Evolutionary conservation across 1,140 invertebrate genomes (phyloP), one percentile per base, ranked within the genome.

Genomic region (Brachionus rubens): DNA sequence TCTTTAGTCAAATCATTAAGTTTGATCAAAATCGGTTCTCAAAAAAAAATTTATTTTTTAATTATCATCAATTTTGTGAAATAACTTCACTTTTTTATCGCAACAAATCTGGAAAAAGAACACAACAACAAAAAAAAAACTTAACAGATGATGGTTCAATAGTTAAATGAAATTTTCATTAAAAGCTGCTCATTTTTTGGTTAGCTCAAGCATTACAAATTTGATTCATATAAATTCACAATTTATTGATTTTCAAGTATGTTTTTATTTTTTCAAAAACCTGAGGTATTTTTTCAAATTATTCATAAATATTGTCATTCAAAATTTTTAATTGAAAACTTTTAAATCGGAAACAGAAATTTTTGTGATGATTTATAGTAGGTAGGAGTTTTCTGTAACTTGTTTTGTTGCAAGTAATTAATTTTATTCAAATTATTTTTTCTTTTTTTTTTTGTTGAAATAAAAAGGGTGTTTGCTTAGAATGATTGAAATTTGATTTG

Each of bases 361-460:
- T 43, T 43, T 3, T 7, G 3, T 14, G n/a, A 14, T 62, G 56
- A 65, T 65, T 65, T 41, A 65, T 65, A 36, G 43, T 19, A 59
- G 54, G 30, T 59, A 59, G n/a, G n/a, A n/a, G n/a, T 59, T 26
- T 59, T 59, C 33, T 4, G 30, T 33, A 59, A 12, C 16, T 5
- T 5, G 3, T 33, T 36, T 7, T 28, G n/a, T 59, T 28, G 54
- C 33, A 59, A 59, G 19, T 59, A 59, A 59, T 59, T 59, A 59
- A 59, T 59, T 59, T 65, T 65, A 65, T 65, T 65, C 59, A 65
- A 12, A 65, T 65, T 43, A 46, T 46, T 14, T n/a, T n/a, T n/a
- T 40, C 4, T 6, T 40, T 40, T 40, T 40, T 40, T 40, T 40
- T 40, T n/a, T n/a, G n/a, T n/a, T 36, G 33, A 36, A 36, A 36